Conservation (phyloP, 1,140 invertebrate genomes). For the Drepana arcuata region DNA sequence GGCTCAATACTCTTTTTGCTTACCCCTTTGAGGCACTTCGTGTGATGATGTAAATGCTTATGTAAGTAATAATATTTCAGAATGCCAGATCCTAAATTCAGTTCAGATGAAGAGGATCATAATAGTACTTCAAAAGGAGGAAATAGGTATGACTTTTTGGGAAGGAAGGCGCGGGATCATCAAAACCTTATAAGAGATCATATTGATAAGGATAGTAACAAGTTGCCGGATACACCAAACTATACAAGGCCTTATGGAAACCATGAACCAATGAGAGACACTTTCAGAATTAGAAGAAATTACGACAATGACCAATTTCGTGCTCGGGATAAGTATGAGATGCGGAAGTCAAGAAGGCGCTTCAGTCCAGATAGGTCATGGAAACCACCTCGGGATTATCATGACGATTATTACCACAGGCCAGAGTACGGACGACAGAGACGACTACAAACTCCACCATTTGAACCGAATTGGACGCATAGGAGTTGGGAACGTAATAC, state of each 20-base stretch:
- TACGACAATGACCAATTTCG: conserved; percentile 20
- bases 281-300: conserved; percentile 12
- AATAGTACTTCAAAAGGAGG: too few species aligned
- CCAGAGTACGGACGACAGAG: neutral
- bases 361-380: conserved; percentile 21
- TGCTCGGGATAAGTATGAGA: conserved; percentile 24
- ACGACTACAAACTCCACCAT: neutral
- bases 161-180: too few species aligned
- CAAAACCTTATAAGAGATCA: neutral
- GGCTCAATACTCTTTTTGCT: too few species aligned
- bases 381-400: neutral
- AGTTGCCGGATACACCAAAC: conserved; percentile 16
- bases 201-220: conserved; percentile 10
- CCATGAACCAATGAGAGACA: conserved; percentile 14
- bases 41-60: too few species aligned
- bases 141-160: too few species aligned
- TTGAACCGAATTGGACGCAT: neutral
- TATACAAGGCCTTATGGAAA: conserved; percentile 15
- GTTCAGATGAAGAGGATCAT: conserved; percentile 35
- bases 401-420: too few species aligned
- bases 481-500: neutral
- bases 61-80: too few species aligned
- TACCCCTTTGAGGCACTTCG: too few species aligned
- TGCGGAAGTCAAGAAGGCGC: conserved; percentile 17
- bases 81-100: conserved; percentile 18